A percentile compares a stretch with the other conserved stretches of the same genome.
These are phyloP conservation scores for Saccopteryx leptura DNA, from an alignment of 2,113 vertebrate genomes.

Conservation along the genomic window DNA sequence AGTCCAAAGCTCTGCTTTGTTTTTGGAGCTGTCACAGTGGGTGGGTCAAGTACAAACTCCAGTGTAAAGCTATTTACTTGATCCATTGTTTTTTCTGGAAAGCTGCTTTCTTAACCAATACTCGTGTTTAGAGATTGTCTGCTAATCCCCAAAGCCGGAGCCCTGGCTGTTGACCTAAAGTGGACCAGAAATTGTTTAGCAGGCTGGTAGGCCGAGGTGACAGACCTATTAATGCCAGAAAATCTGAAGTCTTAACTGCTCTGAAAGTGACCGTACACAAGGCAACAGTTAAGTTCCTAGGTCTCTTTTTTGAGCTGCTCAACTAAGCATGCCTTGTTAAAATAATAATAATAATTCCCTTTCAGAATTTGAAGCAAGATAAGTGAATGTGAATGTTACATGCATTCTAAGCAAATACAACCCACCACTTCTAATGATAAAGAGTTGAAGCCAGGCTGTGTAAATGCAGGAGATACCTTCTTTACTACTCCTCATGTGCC, in stretches of 20 bases:
- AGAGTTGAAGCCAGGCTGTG: background rate
- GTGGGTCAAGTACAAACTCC: slow-evolving; percentile 60
- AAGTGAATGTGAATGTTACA: background rate
- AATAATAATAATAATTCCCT: background rate
- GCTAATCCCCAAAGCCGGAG: background rate
- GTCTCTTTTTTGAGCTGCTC: background rate
- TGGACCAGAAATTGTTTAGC: slow-evolving; percentile 51
- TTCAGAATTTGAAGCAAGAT: slow-evolving; percentile 20
- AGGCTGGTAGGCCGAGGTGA: slow-evolving; percentile 11
- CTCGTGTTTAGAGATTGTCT: slow-evolving; percentile 50
- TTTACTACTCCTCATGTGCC: background rate
- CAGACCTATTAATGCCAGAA: slow-evolving; percentile 40
- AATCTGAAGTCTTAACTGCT: slow-evolving; percentile 42
- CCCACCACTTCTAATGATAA: background rate
- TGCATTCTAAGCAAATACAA: background rate
- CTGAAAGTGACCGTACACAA: background rate
- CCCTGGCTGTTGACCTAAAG: slow-evolving; percentile 55
- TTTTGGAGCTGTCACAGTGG: slow-evolving; percentile 66
- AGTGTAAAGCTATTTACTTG: slow-evolving; percentile 16
- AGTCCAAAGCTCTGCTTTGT: slow-evolving; percentile 38
- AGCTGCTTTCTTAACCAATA: slow-evolving; percentile 45
- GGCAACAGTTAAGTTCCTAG: background rate
- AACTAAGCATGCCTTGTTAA: background rate
- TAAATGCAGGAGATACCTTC: background rate
- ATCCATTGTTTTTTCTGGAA: slow-evolving; percentile 43